Conservation (phyloP, 1,140 invertebrate species). For the Eciton burchellii region DNA sequence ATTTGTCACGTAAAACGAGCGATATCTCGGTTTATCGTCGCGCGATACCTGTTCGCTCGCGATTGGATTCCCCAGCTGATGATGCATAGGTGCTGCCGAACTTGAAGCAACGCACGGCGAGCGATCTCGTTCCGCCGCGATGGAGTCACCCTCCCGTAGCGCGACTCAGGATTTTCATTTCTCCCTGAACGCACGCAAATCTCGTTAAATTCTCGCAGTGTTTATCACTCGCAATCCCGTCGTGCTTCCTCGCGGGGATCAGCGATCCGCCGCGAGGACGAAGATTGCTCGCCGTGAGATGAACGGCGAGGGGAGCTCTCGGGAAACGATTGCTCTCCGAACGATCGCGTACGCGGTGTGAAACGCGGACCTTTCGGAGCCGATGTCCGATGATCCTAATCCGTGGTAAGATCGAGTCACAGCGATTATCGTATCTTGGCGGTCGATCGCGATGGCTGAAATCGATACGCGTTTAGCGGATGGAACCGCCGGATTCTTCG, state of each 20-base stretch:
- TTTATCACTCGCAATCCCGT: constrained; percentile 28
- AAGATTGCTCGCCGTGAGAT: constrained; percentile 53
- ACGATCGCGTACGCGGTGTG: constrained; percentile 75
- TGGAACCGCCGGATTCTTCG: constrained; percentile 64
- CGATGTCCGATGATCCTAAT: constrained; percentile 81
- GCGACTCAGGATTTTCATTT: constrained; percentile 44
- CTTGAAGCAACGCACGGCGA: constrained; percentile 16
- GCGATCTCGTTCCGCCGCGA: constrained; percentile 28
- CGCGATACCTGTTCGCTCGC: not conserved
- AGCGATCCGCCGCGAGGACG: constrained; percentile 12
- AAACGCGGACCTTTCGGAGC: constrained; percentile 79
- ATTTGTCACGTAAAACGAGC: too few relatives aligned
- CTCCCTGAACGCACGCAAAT: constrained; percentile 5
- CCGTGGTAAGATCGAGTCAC: constrained; percentile 60
- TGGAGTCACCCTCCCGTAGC: constrained; percentile 41
- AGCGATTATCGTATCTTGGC: constrained; percentile 70
- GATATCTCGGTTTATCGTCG: too few relatives aligned
- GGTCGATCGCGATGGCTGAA: constrained; percentile 66
- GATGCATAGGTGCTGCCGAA: constrained; percentile 3
- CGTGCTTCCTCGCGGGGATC: not conserved
- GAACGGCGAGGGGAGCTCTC: too few relatives aligned
- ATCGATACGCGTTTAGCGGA: constrained; percentile 36
- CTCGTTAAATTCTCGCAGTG: constrained; percentile 36
- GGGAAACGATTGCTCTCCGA: constrained; percentile 30
- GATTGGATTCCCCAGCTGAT: constrained; percentile 19